Evolutionary conservation across 2,113 vertebrate species (phyloP), one percentile per base, ranked within the genome.

Genomic region (Hydrochoerus hydrochaeris): DNA sequence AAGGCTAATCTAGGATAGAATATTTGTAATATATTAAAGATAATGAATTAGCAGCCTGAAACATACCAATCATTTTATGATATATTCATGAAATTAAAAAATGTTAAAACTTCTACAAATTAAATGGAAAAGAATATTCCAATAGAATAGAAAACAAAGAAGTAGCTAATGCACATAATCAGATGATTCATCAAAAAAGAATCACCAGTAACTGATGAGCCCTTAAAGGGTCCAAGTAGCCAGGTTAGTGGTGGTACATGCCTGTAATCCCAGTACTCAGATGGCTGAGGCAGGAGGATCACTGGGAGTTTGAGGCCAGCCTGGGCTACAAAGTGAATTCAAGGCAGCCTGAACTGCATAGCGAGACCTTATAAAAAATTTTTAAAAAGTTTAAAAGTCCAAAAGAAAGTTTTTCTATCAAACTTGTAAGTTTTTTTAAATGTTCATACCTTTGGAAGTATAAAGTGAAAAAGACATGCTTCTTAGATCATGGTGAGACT

Each of bases 21-120:
- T 90, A 95, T 90, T 84, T 94, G 10, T 92, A 63, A 97, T 35
- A 85, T 77, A 73, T 78, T 16, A 92, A 73, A 89, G 57, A 69
- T 19, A 82, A 81, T 85, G 62, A 88, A 49, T 67, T 82, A 71
- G 62, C n/a, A 87, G 35, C 32, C 38, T 69, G 22, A 93, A 87
- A 93, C 57, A 65, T 26, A 94, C n/a, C 85, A 88, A 91, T 44
- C 63, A 78, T 54, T 95, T 41, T 78, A 35, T 65, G 65, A 35
- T 35, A 78, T 71, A 82, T 11, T 62, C 22, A 92, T 83, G 46
- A 89, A 85, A 62, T 80, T 86, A 85, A 60, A 84, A 88, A 11
- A 24, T 14, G 63, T 90, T 57, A n/a, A 80, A 85, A 73, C 77
- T 16, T 93, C 5, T 5, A 88, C 83, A 91, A 95, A 87, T 93